Evolutionary conservation across 1,140 invertebrate genomes (phyloP).

Genomic region (Nixonia krombeini): DNA sequence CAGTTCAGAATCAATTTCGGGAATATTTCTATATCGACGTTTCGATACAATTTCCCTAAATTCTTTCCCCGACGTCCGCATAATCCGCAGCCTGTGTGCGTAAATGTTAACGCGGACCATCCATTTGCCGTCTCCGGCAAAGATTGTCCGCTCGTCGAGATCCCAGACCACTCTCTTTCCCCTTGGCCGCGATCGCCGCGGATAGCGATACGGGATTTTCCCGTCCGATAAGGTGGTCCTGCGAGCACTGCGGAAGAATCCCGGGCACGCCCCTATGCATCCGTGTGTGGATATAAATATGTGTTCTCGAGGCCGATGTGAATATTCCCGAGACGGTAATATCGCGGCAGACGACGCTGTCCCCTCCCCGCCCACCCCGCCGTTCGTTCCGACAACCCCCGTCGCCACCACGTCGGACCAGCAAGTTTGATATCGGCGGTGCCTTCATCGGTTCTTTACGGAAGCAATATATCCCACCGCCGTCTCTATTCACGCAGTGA

Average conservation of each 20-base stretch:
- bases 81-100: too few species aligned
- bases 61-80: too few species aligned
- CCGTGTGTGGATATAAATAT: slow-evolving; percentile 8
- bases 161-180: slow-evolving; percentile 6
- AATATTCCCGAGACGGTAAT: slow-evolving; percentile 37
- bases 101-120: too few species aligned
- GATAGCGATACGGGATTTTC: slow-evolving; percentile 7
- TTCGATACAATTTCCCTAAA: too few species aligned
- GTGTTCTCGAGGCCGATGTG: slow-evolving; percentile 26
- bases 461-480: slow-evolving; percentile 18
- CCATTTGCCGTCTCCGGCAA: too few species aligned
- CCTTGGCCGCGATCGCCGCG: not conserved
- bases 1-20: too few species aligned
- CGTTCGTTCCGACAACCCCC: too few species aligned
- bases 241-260: slow-evolving; percentile 10
- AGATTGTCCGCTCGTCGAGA: not conserved
- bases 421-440: slow-evolving; percentile 30
- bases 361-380: too few species aligned
- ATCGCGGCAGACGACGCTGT: slow-evolving; percentile 24
- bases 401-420: too few species aligned
- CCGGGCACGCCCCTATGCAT: slow-evolving; percentile 4
- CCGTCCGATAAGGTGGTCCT: slow-evolving; percentile 14
- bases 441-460: slow-evolving; percentile 22
- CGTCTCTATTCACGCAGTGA: slow-evolving; percentile 20
- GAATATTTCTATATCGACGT: too few species aligned